Evolutionary conservation across 30 jellyfish, hydroid and myxozoan species (phyloP), one percentile per base, ranked within the genome.

Genomic region (Pseudorhiza aurosa): DNA sequence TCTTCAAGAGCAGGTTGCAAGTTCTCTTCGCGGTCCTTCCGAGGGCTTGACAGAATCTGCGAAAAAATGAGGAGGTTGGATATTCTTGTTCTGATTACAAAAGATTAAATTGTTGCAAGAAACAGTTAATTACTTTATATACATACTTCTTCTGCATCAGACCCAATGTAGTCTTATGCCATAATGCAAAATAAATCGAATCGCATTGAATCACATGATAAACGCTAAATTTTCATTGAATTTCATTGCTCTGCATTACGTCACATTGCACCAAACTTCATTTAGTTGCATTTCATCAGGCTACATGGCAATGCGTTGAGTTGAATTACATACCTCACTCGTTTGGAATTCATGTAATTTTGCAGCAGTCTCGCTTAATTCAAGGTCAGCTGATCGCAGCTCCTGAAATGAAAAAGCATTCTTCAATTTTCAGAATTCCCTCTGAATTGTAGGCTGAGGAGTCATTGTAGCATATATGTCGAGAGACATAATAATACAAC

Each of bases 361-460:
- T 12, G 95, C 95, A 14, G 95, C 95, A 15, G 95, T 84, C 40
- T 72, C 88, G 27, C 65, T 84, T 51, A 84, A 76, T 49, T 84
- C 95, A 5, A 83, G 79, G 45, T 84, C 95, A 44, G 95, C 95
- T 26, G 81, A 84, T 15, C 87, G 79, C 21, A 84, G 88, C 40
- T 84, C 95, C 95, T 84, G 78, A n/a, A 43, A 71, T 21, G 68
- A 72, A n/a, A 31, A 45, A 40, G 43, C n/a, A n/a, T n/a, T n/a
- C n/a, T n/a, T n/a, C n/a, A n/a, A n/a, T n/a, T n/a, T n/a, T n/a
- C n/a, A n/a, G n/a, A n/a, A n/a, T n/a, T n/a, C n/a, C n/a, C n/a
- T n/a, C n/a, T n/a, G n/a, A n/a, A n/a, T n/a, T n/a, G n/a, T n/a
- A n/a, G n/a, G n/a, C n/a, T n/a, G n/a, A n/a, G n/a, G n/a, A n/a